Conservation (phyloP, 1,140 invertebrate genomes). For the Charaxes varanes region DNA sequence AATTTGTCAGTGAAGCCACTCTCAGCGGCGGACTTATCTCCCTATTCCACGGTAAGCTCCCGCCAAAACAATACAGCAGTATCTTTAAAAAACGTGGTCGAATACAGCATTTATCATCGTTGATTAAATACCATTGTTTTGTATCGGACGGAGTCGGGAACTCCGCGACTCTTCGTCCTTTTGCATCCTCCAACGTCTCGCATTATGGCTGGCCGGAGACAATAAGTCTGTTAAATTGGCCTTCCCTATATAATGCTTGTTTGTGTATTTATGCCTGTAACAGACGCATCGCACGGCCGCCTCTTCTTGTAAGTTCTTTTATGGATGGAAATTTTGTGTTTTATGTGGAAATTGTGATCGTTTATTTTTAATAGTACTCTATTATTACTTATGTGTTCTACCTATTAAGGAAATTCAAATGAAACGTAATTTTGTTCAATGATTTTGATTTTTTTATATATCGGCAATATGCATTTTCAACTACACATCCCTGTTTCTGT, state of each 20-base stretch:
- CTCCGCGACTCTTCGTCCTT: slow-evolving; percentile 50
- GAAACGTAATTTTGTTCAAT: too few relatives aligned
- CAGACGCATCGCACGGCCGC: slow-evolving; percentile 32
- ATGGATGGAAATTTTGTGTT: slow-evolving; percentile 23
- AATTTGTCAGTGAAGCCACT: slow-evolving; percentile 72
- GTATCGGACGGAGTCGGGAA: slow-evolving; percentile 59
- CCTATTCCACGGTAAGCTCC: slow-evolving; percentile 67
- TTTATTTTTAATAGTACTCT: background rate
- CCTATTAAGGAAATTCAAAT: too few relatives aligned
- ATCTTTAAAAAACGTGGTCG: slow-evolving; percentile 71
- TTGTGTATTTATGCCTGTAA: slow-evolving; percentile 30
- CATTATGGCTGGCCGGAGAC: slow-evolving; percentile 63
- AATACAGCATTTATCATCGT: slow-evolving; percentile 72
- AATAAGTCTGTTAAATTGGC: slow-evolving; percentile 74
- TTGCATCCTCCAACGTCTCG: slow-evolving; percentile 52
- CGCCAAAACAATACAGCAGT: slow-evolving; percentile 70
- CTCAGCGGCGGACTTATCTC: slow-evolving; percentile 67
- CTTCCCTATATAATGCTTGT: slow-evolving; percentile 32
- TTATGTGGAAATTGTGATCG: slow-evolving; percentile 13
- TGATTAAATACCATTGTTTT: slow-evolving; percentile 75
- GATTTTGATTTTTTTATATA: too few relatives aligned
- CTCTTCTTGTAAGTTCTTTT: slow-evolving; percentile 43
- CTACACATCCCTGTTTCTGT: too few relatives aligned
- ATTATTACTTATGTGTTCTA: too few relatives aligned
- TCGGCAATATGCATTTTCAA: too few relatives aligned